Conservation (phyloP, 1,140 invertebrate genomes). For the Sinella curviseta region DNA sequence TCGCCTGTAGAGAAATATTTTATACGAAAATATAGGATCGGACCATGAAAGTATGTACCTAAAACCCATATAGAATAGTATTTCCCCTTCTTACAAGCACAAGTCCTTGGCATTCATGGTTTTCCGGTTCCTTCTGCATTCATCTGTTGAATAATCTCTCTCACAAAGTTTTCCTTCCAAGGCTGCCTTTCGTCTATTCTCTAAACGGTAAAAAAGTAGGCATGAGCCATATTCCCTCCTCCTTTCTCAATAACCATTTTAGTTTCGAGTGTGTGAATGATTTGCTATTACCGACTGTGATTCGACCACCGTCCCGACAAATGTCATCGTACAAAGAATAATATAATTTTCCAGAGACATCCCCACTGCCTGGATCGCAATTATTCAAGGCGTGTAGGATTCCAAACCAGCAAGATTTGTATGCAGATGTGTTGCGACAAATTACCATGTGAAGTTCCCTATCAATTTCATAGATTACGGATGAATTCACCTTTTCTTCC, state of each 20-base stretch:
- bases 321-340: slow-evolving; percentile 31
- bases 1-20: background rate
- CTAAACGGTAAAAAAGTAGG: too few relatives aligned
- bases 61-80: too few relatives aligned
- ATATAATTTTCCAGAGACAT: slow-evolving; percentile 18
- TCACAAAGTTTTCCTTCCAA: background rate
- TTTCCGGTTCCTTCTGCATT: background rate
- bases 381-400: slow-evolving; percentile 19
- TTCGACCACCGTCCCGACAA: slow-evolving; percentile 21
- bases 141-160: background rate
- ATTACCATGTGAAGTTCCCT: slow-evolving; percentile 12
- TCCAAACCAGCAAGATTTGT: slow-evolving; percentile 28
- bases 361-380: slow-evolving; percentile 15
- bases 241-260: background rate
- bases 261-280: too few relatives aligned
- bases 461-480: background rate
- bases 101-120: too few relatives aligned
- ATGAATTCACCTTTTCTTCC: background rate
- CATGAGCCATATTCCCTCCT: background rate
- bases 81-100: background rate
- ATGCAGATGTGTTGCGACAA: slow-evolving; percentile 12
- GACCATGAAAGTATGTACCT: background rate
- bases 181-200: background rate
- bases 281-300: slow-evolving; percentile 8
- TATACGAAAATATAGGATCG: background rate